Evolutionary conservation across 2,113 vertebrate species (phyloP), one percentile per base, ranked within the genome.

Genomic region (Nothocercus julius): DNA sequence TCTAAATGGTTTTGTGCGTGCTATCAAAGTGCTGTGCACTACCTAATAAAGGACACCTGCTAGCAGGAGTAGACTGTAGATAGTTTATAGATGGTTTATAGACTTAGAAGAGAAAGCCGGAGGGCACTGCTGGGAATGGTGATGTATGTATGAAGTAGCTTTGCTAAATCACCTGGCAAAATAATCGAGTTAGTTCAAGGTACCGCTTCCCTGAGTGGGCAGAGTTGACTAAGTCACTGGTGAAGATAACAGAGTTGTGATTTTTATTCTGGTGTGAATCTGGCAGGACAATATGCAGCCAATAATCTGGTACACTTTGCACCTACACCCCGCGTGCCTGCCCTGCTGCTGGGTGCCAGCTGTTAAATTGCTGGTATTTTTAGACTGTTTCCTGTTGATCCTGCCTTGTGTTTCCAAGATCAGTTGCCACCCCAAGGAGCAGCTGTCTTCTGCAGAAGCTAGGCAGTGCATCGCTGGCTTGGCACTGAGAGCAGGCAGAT

Each of bases 401-500:
- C 27, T 28, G 32, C 40, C 24, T 63, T 72, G 61, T 87, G 38
- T 51, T 90, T 66, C 75, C 51, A 49, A 22, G 63, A 36, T 85
- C 34, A 62, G 45, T 58, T 85, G 88, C 54, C 40, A 67, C 34
- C 40, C 40, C 16, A 28, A 51, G 36, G 67, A 22, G 61, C 76
- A 83, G 40, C 73, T 85, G 85, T 91, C 63, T 40, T 63, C 78
- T 68, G 5, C 38, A 28, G 17, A 87, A 75, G 42, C 44, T 24
- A 34, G 53, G 58, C 16, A 20, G 4, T 40, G 45, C 13, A 28
- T 45, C 64, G 32, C 61, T 1, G 0, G 24, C 45, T n/a, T 40
- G 44, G 14, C 67, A 25, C 0, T 1, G 38, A 45, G 45, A 68
- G 11, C 19, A 74, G 56, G 40, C 1, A 0, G 32, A 2, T 40